Evolutionary conservation across 1,140 invertebrate species (phyloP), one percentile per base, ranked within the genome.

Genomic region (Magallana angulata): DNA sequence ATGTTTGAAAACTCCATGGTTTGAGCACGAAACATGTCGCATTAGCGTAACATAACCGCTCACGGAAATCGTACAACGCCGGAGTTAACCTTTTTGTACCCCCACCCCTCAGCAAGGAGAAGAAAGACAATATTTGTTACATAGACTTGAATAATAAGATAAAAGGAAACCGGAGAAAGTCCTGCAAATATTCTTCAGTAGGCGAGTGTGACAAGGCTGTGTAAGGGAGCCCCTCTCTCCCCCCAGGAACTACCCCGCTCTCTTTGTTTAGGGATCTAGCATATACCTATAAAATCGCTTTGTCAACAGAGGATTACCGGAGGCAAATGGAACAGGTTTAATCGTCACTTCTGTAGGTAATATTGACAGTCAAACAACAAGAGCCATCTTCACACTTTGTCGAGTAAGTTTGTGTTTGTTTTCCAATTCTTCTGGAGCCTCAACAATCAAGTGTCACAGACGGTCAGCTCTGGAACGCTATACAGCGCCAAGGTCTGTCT

Each of bases 331-430:
- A 18, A 76, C 36, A 36, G 24, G 68, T 76, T 76, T 76, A 76
- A 24, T 24, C 24, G 68, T 30, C 24, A 76, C 68, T 76, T 76
- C 7, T 18, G 68, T 76, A 30, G 68, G 24, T 30, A 76, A 76
- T 30, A 76, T 76, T 76, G 68, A 76, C 68, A 76, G 24, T 30
- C 18, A 76, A 76, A 76, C 30, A 76, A 76, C 24, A 12, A 12
- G 18, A 11, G 18, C 12, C 14, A 48, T 76, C 68, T 76, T 76
- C 68, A 76, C 68, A 76, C 68, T 76, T 30, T 11, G 8, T 30
- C 11, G 9, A 30, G 18, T 11, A 12, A 30, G 24, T 12, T 76
- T 36, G 24, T 36, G 68, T 76, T 76, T 76, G 68, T 30, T 76
- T 30, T 76, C 24, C 11, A 76, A 76, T 30, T 11, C 68, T 30